Base-by-base conservation (phyloP, 2,113 vertebrate species). In the Ailuropoda melanoleuca region DNA sequence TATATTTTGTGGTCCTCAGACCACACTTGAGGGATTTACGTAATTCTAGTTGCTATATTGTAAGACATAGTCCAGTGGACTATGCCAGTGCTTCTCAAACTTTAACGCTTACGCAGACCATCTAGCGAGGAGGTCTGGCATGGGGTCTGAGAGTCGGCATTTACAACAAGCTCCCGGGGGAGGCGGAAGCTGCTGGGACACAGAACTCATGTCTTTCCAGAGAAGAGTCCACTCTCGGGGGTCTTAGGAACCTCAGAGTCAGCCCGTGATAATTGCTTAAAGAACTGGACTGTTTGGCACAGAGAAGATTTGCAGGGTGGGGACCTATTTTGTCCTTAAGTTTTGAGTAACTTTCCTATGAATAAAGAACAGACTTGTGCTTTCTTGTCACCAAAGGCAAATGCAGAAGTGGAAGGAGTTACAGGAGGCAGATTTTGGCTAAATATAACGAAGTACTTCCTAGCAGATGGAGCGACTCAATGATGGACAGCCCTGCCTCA, bases 301-400 rank as follows among this genome's bases (percentile, higher is more conserved):
- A 56, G 11, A 72, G 43, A 90, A 84, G 75, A 88, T 85, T 78
- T 92, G 6, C 13, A 11, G 7, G 31, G 29, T 43, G 9, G 43
- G 43, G 3, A 48, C 37, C 18, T 31, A 75, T 72, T 64, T 75
- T 26, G 31, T n/a, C 37, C 37, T 81, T 87, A 14, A 55, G 39
- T 74, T 24, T 81, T 58, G 37, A 96, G 58, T 70, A 77, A 74
- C 34, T 95, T 24, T 58, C 23, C 78, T 31, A 8, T 62, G 48
- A 81, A 29, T 68, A 77, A 80, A 97, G 43, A 92, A 77, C 29
- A 92, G 48, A 90, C 58, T 66, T 82, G 74, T 55, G 82, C 26
- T 60, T 88, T 87, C 96, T 84, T 88, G 66, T 95, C 90, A 97
- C 62, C 21, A 62, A 84, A 89, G 55, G 66, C 88, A 88, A 96